Evolutionary conservation across 2,113 vertebrate genomes (phyloP), one percentile per base, ranked within the genome.

Genomic region (Pelmatolapia mariae): DNA sequence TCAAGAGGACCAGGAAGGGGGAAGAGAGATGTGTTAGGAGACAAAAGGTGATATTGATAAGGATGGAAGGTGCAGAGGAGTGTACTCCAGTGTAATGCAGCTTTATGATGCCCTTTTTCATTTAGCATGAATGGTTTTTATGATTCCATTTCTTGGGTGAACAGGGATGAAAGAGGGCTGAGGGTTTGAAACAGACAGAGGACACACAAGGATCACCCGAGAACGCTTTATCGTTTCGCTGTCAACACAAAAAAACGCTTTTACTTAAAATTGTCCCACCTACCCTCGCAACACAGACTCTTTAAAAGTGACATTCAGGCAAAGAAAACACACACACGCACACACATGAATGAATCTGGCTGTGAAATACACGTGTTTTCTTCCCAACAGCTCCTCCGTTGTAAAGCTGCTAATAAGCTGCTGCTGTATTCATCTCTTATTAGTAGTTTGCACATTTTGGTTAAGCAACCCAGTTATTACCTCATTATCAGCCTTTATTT

Each of bases 81-180:
- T 93, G 93, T 94, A 93, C 95, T 96, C 92, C 84, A 78, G 87
- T 93, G 93, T 95, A 96, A 95, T 95, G 93, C 92, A 89, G 93
- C 94, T 96, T 96, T 96, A 96, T 93, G 94, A 92, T 93, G 93
- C 89, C 93, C 93, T 95, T 95, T 95, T 96, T 96, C 94, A 96
- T 95, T 95, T 95, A 94, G 94, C 91, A 89, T 95, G 94, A 95
- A 94, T 88, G 93, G 81, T 94, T 95, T 96, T 96, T 96, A 96
- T 95, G 95, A 95, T 96, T 96, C 93, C 94, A 96, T 95, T 96
- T 95, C 94, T 94, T 93, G 89, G 92, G 91, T 93, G 93, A 95
- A 94, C 90, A 91, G 93, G 90, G 89, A 91, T 88, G 91, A 91
- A 92, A 89, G 83, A 84, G 87, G 87, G 76, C 85, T 26, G 91